Conservation (phyloP, 2,113 vertebrate species). For the Lathamus discolor region DNA sequence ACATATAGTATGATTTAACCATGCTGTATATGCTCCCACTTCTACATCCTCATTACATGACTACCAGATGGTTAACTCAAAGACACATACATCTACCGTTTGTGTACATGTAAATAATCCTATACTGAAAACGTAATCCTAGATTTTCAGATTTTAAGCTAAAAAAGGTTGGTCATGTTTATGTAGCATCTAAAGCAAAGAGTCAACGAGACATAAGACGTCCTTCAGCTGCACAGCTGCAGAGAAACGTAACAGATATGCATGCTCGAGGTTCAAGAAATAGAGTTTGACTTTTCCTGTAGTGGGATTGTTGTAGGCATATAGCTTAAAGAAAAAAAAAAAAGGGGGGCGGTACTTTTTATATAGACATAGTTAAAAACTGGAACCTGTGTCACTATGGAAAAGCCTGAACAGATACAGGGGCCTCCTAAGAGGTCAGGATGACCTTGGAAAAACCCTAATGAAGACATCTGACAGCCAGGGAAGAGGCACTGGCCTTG, state of each 20-base stretch:
- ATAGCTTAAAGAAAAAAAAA: background rate
- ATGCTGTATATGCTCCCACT: background rate
- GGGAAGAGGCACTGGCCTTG: background rate
- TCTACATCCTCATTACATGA: background rate
- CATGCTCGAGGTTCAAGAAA: background rate
- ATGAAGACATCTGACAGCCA: background rate
- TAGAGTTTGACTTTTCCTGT: background rate
- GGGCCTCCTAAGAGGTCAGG: background rate
- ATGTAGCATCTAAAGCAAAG: background rate
- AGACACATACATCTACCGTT: background rate
- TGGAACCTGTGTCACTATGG: background rate
- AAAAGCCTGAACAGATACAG: background rate
- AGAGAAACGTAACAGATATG: background rate
- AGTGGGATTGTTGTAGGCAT: background rate
- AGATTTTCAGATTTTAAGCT: background rate
- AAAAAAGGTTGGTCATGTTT: background rate
- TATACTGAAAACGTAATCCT: background rate
- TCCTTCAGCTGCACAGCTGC: background rate
- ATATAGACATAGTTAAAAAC: background rate
- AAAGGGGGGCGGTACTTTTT: background rate
- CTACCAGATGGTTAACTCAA: background rate
- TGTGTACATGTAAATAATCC: background rate
- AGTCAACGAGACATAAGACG: background rate
- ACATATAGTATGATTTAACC: background rate
- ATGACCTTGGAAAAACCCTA: background rate